A percentile compares a stretch with the other conserved stretches of the same genome.
phyloP scores from a whole-genome alignment of 2,888 invertebrate genomes.

The Limnephilus rhombicus region DNA sequence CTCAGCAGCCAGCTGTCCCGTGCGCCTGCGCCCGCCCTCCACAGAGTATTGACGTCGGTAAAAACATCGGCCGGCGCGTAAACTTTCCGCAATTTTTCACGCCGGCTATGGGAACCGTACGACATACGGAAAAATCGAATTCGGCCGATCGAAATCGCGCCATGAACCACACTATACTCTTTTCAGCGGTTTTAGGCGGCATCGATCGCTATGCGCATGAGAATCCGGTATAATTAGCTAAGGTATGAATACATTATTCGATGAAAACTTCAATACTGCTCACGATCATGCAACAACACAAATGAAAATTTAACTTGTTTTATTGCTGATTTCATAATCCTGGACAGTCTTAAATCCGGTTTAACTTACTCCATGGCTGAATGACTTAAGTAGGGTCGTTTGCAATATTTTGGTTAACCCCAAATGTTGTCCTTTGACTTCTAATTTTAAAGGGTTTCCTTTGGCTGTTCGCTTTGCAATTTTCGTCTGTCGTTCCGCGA shows the following conservation, averaged over 20 bases:
- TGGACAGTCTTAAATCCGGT: not conserved
- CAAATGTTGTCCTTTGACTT: conserved; percentile 26
- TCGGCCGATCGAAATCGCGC: conserved; percentile 40
- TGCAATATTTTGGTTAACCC: conserved; percentile 5
- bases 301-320: not conserved
- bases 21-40: conserved; percentile 56
- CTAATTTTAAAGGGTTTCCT: conserved; percentile 44
- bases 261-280: not conserved
- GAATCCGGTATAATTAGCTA: not conserved
- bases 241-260: not conserved
- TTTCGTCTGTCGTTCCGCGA: conserved; percentile 38
- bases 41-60: conserved; percentile 63
- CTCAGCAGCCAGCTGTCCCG: conserved; percentile 53
- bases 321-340: not conserved
- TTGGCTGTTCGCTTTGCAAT: conserved; percentile 37
- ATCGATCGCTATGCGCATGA: conserved; percentile 38
- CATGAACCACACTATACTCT: conserved; percentile 18
- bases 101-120: conserved; percentile 50
- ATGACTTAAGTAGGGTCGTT: not conserved
- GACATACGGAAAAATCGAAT: conserved; percentile 61
- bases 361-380: not conserved
- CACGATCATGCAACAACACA: not conserved
- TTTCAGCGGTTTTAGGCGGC: conserved; percentile 23
- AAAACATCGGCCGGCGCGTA: conserved; percentile 60
- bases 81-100: conserved; percentile 65